Conservation (phyloP, 2,888 invertebrate genomes). For the Eristalis intricaria region DNA sequence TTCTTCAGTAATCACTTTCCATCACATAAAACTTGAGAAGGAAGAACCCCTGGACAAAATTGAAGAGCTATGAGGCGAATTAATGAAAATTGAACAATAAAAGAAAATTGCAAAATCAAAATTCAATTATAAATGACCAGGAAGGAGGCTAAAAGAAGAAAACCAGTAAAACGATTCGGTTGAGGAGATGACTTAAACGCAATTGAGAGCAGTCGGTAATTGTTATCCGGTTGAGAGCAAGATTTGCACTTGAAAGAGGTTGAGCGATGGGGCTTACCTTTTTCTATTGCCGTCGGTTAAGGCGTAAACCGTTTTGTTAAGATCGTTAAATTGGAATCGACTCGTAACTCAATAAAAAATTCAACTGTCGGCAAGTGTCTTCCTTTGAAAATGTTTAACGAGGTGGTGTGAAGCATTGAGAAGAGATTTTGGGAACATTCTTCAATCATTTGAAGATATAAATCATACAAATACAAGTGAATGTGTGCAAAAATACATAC, state of each 20-base stretch:
- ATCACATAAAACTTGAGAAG: conserved; percentile 46
- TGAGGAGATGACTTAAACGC: conserved; percentile 10
- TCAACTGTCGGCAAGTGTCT: background rate
- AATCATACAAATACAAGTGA: no score
- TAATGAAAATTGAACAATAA: conserved; percentile 65
- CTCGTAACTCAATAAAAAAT: background rate
- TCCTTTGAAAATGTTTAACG: background rate
- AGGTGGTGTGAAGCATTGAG: background rate
- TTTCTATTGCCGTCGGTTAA: conserved; percentile 22
- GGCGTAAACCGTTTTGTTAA: conserved; percentile 28
- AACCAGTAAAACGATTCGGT: conserved; percentile 1
- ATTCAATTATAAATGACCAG: conserved; percentile 58
- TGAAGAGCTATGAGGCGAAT: conserved; percentile 52
- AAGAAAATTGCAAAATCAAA: conserved; percentile 70
- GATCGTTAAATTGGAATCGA: background rate
- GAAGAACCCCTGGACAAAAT: conserved; percentile 49
- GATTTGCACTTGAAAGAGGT: conserved; percentile 34
- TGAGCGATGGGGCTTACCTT: conserved; percentile 45
- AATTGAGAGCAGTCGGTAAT: conserved; percentile 24
- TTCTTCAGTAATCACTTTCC: conserved; percentile 62
- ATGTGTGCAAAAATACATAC: no score
- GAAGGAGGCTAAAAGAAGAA: background rate
- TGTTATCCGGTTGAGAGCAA: conserved; percentile 34
- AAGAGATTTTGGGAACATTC: background rate
- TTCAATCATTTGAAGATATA: no score